Conservation (phyloP, 2,888 invertebrate species). For the Eubasilissa splendida region DNA sequence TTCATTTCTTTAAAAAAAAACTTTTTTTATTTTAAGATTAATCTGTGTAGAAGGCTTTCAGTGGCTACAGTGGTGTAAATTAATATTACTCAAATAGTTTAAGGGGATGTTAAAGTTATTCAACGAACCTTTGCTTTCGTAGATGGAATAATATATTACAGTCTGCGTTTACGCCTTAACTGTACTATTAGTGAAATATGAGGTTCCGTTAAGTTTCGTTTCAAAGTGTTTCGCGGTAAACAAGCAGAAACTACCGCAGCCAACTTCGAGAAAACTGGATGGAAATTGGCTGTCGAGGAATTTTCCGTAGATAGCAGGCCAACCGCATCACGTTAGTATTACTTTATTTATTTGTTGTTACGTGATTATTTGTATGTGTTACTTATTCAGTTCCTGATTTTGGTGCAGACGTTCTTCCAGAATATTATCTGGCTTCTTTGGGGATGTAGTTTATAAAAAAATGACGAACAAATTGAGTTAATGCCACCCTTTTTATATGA, state of each 20-base stretch:
- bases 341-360: no score
- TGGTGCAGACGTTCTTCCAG: no score
- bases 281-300: slow-evolving; percentile 8
- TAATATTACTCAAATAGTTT: neutral
- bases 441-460: no score
- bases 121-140: no score
- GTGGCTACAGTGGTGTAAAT: neutral
- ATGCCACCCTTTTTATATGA: no score
- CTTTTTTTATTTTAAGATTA: neutral
- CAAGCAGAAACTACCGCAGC: neutral
- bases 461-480: no score
- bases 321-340: slow-evolving; percentile 8
- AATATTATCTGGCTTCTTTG: no score
- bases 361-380: neutral
- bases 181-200: neutral
- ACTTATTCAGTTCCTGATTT: neutral
- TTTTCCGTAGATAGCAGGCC: neutral
- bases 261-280: neutral
- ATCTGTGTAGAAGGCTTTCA: neutral
- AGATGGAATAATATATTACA: no score
- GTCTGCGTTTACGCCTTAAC: no score
- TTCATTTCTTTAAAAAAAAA: neutral
- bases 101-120: neutral
- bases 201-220: neutral
- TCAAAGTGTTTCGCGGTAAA: neutral